A percentile compares a stretch with the other conserved stretches of the same genome.
These are phyloP conservation scores for Campylorhamphus procurvoides DNA, from an alignment of 2,113 vertebrate species.

Conservation along the genomic window DNA sequence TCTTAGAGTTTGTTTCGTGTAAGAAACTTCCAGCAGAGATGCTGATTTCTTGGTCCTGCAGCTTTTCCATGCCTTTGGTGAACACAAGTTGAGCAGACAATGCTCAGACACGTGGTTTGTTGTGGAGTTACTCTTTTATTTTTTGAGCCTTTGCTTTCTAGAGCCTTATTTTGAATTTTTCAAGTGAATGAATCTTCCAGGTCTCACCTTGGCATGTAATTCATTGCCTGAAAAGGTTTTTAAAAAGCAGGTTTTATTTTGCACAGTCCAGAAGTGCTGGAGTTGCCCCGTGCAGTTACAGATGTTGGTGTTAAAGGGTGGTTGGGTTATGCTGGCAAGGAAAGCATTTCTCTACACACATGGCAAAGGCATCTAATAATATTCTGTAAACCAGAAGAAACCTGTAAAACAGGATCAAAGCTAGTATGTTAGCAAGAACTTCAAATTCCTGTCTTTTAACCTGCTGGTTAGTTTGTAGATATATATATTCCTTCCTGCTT, in stretches of 20 bases:
- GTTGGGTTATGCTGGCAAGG: neutral
- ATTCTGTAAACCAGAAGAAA: neutral
- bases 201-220: neutral
- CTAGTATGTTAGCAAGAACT: neutral
- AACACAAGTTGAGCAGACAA: neutral
- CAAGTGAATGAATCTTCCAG: neutral
- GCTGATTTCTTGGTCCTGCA: neutral
- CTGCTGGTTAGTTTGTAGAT: neutral
- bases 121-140: neutral
- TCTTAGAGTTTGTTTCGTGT: neutral
- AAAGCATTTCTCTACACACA: neutral
- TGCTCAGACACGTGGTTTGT: accelerated
- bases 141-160: neutral
- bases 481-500: neutral
- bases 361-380: neutral
- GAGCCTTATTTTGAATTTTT: neutral
- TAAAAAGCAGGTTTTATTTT: neutral
- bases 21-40: neutral
- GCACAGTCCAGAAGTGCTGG: accelerated
- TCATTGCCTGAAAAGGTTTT: neutral
- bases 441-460: neutral
- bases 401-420: slow-evolving; percentile 38
- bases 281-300: neutral
- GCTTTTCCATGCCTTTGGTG: neutral
- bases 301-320: neutral